phyloP scores from a whole-genome alignment of 1,140 invertebrate species.

The Drosophila lini region DNA sequence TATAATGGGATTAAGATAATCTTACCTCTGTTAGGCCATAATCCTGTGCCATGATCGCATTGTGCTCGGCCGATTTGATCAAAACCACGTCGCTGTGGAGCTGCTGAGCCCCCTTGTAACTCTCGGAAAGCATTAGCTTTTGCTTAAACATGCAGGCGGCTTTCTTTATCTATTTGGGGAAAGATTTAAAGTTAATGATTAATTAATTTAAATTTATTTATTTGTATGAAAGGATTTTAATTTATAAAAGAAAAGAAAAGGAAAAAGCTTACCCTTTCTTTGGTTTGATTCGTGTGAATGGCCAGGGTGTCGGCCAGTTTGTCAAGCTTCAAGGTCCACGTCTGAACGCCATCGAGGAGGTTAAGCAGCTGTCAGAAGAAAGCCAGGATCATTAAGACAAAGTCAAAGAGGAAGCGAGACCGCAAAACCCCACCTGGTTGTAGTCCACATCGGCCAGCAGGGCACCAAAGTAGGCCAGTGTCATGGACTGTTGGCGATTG shows the following conservation, averaged over 20 bases:
- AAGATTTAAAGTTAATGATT: conserved; percentile 53
- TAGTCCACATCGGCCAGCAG: conserved; percentile 92
- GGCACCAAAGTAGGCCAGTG: conserved; percentile 91
- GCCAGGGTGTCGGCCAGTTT: conserved; percentile 85
- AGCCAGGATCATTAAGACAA: conserved; percentile 13
- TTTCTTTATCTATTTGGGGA: conserved; percentile 85
- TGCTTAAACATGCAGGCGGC: conserved; percentile 90
- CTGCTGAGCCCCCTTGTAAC: conserved; percentile 89
- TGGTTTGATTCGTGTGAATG: conserved; percentile 67
- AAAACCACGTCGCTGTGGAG: conserved; percentile 90
- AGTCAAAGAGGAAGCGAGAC: no score
- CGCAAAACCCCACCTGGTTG: conserved; percentile 55
- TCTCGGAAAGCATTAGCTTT: conserved; percentile 89
- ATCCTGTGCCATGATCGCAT: conserved; percentile 88
- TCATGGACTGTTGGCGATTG: conserved; percentile 88
- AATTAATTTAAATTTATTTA: no score
- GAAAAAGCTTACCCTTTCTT: conserved; percentile 65
- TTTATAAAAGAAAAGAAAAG: background rate
- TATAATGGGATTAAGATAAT: background rate
- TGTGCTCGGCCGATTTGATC: conserved; percentile 92
- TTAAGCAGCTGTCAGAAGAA: conserved; percentile 49
- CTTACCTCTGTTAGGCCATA: conserved; percentile 91
- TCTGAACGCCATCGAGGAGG: conserved; percentile 84
- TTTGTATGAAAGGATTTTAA: background rate
- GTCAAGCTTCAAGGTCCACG: conserved; percentile 84